Percentiles rank a stretch among this genome's conserved stretches.
Conservation (phyloP, 1,140 invertebrate genomes). For the Zaprionus taronus region DNA sequence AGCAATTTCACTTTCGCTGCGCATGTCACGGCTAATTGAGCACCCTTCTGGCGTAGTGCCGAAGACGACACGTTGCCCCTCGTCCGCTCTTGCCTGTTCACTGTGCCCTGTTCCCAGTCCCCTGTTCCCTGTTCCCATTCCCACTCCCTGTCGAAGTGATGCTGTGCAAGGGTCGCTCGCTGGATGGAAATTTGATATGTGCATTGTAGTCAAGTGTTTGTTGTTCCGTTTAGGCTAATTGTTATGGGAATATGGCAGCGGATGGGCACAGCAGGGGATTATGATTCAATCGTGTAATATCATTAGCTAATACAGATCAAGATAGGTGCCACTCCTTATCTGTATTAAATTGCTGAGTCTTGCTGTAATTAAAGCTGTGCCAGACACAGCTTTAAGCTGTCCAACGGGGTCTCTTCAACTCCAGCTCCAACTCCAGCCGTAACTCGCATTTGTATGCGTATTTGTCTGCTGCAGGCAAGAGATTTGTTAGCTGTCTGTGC, state of each 20-base stretch:
- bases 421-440: neutral
- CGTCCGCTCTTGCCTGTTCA: constrained; percentile 27
- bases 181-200: constrained; percentile 73
- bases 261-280: constrained; percentile 18
- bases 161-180: constrained; percentile 44
- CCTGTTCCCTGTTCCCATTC: constrained; percentile 30
- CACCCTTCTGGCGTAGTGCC: constrained; percentile 83
- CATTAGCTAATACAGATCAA: neutral
- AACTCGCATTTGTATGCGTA: constrained; percentile 26
- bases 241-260: constrained; percentile 78
- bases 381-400: neutral
- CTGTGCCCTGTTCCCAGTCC: neutral
- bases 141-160: constrained; percentile 18
- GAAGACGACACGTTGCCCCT: constrained; percentile 52
- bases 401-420: neutral
- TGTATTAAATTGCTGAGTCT: neutral
- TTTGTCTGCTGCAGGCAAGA: constrained; percentile 68
- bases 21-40: constrained; percentile 84
- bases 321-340: neutral
- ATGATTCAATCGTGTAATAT: constrained; percentile 36
- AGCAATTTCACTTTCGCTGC: constrained; percentile 80
- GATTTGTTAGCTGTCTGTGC: constrained; percentile 73
- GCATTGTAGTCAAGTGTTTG: constrained; percentile 79
- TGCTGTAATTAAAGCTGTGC: neutral
- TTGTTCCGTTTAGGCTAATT: constrained; percentile 80